A percentile compares a stretch with the other conserved stretches of the same genome.
phyloP scores from a whole-genome alignment of 2,797 vertebrate species.

The Dryobates pubescens region DNA sequence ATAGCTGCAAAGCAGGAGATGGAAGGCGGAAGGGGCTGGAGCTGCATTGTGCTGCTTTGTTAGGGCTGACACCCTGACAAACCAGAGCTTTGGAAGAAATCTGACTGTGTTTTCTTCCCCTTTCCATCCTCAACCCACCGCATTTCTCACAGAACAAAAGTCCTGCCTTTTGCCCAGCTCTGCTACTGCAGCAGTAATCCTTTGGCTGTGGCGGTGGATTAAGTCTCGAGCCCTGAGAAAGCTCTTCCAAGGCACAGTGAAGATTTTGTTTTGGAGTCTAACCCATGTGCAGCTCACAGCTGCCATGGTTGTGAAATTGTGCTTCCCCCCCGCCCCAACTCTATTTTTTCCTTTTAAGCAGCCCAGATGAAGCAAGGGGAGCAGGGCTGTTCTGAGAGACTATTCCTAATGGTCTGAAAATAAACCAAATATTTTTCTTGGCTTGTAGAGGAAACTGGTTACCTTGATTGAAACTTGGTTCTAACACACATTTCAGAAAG shows the following conservation, averaged over 20 bases:
- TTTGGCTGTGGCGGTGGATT: background rate
- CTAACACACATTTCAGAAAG: conserved; percentile 38
- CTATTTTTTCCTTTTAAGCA: background rate
- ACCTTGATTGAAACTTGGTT: conserved; percentile 60
- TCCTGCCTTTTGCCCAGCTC: conserved; percentile 8
- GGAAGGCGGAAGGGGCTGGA: background rate
- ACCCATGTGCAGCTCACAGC: conserved; percentile 5
- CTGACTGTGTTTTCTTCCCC: background rate
- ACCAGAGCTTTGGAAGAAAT: conserved; percentile 15
- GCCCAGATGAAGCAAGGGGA: conserved; percentile 33
- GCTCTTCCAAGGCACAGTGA: conserved; percentile 27
- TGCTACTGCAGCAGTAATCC: background rate
- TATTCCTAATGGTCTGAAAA: conserved; percentile 66
- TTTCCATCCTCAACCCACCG: background rate
- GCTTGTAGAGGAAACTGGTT: conserved; percentile 45
- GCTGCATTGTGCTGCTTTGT: background rate
- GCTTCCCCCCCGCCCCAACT: background rate
- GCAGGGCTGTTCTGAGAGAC: conserved; percentile 21
- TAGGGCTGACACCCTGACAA: background rate
- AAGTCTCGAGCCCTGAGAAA: background rate
- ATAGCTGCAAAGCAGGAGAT: conserved; percentile 1
- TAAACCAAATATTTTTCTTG: conserved; percentile 65
- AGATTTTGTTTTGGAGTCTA: conserved; percentile 34
- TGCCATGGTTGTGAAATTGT: conserved; percentile 4
- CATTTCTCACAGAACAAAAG: conserved; percentile 28